Evolutionary conservation across 2,797 vertebrate species (phyloP), one percentile per base, ranked within the genome.

Genomic region (Pampus argenteus): DNA sequence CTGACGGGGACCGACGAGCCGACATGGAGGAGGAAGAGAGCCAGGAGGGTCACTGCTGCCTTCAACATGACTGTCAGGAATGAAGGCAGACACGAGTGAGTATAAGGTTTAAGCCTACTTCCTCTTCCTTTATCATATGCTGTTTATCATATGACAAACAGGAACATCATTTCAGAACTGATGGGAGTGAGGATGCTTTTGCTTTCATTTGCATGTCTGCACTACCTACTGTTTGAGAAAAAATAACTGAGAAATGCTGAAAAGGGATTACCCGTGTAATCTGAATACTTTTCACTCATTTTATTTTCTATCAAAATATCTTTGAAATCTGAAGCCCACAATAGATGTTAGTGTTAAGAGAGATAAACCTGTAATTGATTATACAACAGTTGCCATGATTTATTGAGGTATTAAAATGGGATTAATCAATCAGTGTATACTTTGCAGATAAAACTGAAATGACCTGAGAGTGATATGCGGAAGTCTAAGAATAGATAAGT

Each of bases 1-100:
- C 45, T 79, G 23, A 93, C 1, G 0, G 91, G 87, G 52, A 77
- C 62, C 26, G 90, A 64, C 38, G 47, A 70, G 70, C 86, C 81
- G 40, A 49, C 9, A 1, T 79, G 72, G 38, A 93, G 58, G 56
- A 85, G 65, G 36, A 48, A 76, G 48, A 94, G 51, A 69, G 48
- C 40, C 40, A 91, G 56, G 38, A 92, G 42, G 9, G 9, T 44
- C n/a, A 67, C 67, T 13, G 47, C 31, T 56, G 25, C 55, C 56
- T 79, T 75, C 83, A 88, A 90, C 79, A 60, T 92, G 80, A 25
- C 60, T 64, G 42, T 55, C 18, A 8, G 5, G 49, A 67, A 44
- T 52, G 15, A 66, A 0, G 14, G 6, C 15, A n/a, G 5, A 6
- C 15, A 23, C 2, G 0, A 4, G 8, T 47, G 6, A 38, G 2